A percentile compares a stretch with the other conserved stretches of the same genome.
phyloP scores from a whole-genome alignment of 2,888 invertebrate genomes.

The Lasioglossum villosulum region DNA sequence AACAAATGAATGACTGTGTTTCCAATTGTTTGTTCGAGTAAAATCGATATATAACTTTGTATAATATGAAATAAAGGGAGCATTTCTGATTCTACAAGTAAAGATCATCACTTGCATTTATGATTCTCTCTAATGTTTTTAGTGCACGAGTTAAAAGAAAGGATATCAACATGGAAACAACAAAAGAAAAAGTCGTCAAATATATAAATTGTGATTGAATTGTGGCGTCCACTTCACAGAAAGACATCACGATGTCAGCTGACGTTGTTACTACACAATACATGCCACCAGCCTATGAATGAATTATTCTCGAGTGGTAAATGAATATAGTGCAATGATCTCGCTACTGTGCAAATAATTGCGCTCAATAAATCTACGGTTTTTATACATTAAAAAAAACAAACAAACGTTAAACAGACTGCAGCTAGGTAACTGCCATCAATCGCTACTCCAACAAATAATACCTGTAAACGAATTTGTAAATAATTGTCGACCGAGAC shows the following conservation, averaged over 20 bases:
- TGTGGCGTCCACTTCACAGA: slow-evolving; percentile 57
- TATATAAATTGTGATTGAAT: slow-evolving; percentile 75
- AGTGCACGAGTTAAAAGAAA: slow-evolving; percentile 94
- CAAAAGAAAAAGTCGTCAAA: slow-evolving; percentile 87
- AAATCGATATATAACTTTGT: background rate
- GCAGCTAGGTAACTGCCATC: slow-evolving; percentile 83
- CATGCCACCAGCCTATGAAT: slow-evolving; percentile 55
- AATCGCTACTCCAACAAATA: slow-evolving; percentile 69
- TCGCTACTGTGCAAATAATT: slow-evolving; percentile 79
- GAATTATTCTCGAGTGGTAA: slow-evolving; percentile 63
- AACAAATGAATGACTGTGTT: background rate
- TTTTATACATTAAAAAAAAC: slow-evolving; percentile 77
- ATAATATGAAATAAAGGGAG: background rate
- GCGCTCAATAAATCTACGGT: slow-evolving; percentile 82
- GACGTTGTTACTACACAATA: slow-evolving; percentile 61
- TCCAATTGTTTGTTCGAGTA: background rate
- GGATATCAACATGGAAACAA: slow-evolving; percentile 94
- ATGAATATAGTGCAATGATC: slow-evolving; percentile 80
- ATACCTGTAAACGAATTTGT: slow-evolving; percentile 74
- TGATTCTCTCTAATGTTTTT: slow-evolving; percentile 79
- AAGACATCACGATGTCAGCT: slow-evolving; percentile 55
- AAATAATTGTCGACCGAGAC: slow-evolving; percentile 73
- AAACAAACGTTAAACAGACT: slow-evolving; percentile 77
- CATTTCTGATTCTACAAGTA: background rate
- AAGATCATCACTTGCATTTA: background rate